Base-by-base conservation (phyloP, 1,140 invertebrate genomes). In the Drosophila punjabiensis region DNA sequence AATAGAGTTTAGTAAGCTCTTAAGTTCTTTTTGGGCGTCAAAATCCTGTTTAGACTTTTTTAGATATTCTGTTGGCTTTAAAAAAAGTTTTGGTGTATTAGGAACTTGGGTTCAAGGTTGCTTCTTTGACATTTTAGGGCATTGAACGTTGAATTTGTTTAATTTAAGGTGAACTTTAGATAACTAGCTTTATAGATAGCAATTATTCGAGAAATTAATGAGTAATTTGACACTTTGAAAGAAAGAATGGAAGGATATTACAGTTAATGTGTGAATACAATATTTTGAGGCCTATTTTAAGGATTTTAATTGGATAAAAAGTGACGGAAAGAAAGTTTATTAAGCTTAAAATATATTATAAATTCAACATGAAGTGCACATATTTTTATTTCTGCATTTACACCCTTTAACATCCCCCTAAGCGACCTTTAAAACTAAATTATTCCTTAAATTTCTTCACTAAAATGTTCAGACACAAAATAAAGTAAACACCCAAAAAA, bases 391-490 rank as follows among this genome's bases (percentile, higher is more conserved):
- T 11, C 24, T 20, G 3, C 9, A 47, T 16, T 30, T 14, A 20
- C n/a, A 33, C 13, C 7, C 13, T 4, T 9, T 0, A 20, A 48
- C n/a, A 30, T 11, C 5, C 53, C 10, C 3, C 8, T 11, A 47
- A 55, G 41, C 33, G 4, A 6, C 11, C 24, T 3, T 53, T 53
- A 55, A 68, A 60, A 69, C 55, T 11, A 71, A 66, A 71, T 76
- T 65, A 41, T 14, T 45, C 52, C 33, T 48, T 14, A 1, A 59
- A 73, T 73, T 52, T 73, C 55, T 73, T 73, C 4, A 52, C 64
- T 45, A 35, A 68, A 41, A 33, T 39, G 18, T 37, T 20, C 3
- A 35, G 6, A 50, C 20, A 14, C 13, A 55, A 47, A 11, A 13
- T n/a, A 32, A 37, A 2, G 7, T 3, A 48, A 53, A 14, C 13